Evolutionary conservation across 2,888 invertebrate species (phyloP).

Genomic region (Pristionchus fissidentatus): DNA sequence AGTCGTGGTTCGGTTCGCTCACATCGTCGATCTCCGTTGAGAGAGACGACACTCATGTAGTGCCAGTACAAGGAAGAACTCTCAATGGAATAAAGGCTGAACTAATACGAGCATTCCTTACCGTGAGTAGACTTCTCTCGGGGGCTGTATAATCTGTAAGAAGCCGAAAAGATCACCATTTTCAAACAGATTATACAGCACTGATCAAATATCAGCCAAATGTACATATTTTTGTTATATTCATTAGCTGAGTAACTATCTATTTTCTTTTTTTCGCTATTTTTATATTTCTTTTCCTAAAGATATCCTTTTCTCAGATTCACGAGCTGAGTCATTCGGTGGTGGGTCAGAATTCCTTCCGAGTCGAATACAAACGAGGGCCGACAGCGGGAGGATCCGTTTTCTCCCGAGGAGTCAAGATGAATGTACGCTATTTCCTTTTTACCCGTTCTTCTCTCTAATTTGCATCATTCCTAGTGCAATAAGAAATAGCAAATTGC

Average conservation of each 20-base stretch:
- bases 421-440: constrained; percentile 64
- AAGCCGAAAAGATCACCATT: too few species aligned
- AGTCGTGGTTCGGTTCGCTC: constrained; percentile 98
- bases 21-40: constrained; percentile 85
- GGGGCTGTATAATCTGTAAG: constrained; percentile 64
- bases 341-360: constrained; percentile 96
- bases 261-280: background rate
- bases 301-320: constrained; percentile 82
- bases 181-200: background rate
- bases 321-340: constrained; percentile 96
- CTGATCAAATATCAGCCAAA: background rate
- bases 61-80: constrained; percentile 94
- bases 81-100: constrained; percentile 97
- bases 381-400: constrained; percentile 83
- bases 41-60: constrained; percentile 96
- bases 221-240: constrained; percentile 44
- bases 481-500: too few species aligned
- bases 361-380: constrained; percentile 94
- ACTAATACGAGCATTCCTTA: constrained; percentile 96
- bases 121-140: too few species aligned
- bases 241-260: background rate
- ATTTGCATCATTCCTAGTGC: too few species aligned
- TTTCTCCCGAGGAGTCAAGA: constrained; percentile 75
- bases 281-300: constrained; percentile 6
- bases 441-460: background rate